Evolutionary conservation across 2,797 vertebrate species (phyloP).

Genomic region (Cyprinodon diabolis): DNA sequence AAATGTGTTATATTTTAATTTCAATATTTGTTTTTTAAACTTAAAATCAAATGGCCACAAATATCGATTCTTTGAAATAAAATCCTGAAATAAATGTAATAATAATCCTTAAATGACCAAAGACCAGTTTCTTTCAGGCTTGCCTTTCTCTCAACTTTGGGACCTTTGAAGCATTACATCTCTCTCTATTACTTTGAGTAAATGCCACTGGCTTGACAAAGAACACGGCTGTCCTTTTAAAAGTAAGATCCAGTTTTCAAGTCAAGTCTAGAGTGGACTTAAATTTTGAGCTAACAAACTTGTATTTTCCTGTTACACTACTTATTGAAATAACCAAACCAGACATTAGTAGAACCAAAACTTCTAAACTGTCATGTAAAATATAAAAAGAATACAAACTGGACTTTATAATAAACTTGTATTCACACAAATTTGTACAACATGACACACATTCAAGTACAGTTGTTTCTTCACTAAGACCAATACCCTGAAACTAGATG

Average conservation of each 20-base stretch:
- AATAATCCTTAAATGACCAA: no score
- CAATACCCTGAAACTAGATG: slow-evolving; percentile 46
- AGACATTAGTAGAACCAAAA: not conserved
- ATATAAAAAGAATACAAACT: slow-evolving; percentile 25
- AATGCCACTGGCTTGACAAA: not conserved
- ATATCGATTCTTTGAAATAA: no score
- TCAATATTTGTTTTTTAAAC: no score
- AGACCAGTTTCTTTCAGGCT: no score
- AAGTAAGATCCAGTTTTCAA: not conserved
- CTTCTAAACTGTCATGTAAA: not conserved
- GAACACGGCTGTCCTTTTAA: not conserved
- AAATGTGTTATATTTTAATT: no score
- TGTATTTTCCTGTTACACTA: not conserved
- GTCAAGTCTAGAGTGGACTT: no score
- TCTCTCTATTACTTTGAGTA: not conserved
- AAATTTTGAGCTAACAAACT: not conserved
- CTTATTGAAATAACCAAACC: not conserved
- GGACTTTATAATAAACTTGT: slow-evolving; percentile 23
- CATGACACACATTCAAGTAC: slow-evolving; percentile 7
- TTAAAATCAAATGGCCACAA: no score
- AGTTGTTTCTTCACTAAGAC: slow-evolving; percentile 26
- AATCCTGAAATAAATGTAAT: no score
- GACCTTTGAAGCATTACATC: no score
- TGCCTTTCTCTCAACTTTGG: no score
- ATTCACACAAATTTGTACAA: slow-evolving; percentile 11